Percentiles rank a stretch among this genome's conserved stretches.
These are phyloP conservation scores for Stenolophus ochropezus DNA, from an alignment of 2,888 invertebrate genomes.

Conservation along the genomic window DNA sequence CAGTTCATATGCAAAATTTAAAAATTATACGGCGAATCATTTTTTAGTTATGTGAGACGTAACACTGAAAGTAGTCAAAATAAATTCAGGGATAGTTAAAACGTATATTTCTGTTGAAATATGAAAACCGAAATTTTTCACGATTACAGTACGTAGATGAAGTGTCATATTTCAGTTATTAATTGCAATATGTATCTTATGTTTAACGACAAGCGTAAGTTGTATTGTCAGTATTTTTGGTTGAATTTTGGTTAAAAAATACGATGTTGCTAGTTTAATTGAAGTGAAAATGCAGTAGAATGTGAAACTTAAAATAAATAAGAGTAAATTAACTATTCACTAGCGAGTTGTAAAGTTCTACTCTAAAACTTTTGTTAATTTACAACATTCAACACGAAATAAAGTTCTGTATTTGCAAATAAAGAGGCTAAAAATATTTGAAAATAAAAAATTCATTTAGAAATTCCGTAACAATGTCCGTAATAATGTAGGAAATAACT, in stretches of 20 bases:
- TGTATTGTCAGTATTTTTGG: too few relatives aligned
- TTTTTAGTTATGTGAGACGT: too few relatives aligned
- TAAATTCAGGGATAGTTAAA: too few relatives aligned
- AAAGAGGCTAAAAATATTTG: neutral
- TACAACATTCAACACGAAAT: neutral
- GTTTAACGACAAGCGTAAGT: too few relatives aligned
- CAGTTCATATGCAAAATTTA: neutral
- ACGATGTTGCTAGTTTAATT: neutral
- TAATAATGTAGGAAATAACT: neutral
- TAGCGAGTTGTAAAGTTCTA: neutral
- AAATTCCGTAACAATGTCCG: neutral
- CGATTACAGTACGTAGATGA: too few relatives aligned
- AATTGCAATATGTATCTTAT: too few relatives aligned
- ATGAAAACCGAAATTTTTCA: too few relatives aligned
- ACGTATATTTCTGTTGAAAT: too few relatives aligned
- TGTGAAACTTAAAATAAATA: neutral
- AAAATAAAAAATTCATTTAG: neutral
- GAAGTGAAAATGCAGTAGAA: neutral
- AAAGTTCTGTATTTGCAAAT: neutral
- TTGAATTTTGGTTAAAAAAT: neutral
- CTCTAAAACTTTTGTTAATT: neutral
- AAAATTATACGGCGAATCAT: neutral
- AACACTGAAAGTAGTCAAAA: too few relatives aligned
- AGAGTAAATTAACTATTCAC: neutral
- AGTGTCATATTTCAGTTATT: too few relatives aligned